Evolutionary conservation across 1,140 invertebrate genomes (phyloP).

Genomic region (Sminthurides bifidus): DNA sequence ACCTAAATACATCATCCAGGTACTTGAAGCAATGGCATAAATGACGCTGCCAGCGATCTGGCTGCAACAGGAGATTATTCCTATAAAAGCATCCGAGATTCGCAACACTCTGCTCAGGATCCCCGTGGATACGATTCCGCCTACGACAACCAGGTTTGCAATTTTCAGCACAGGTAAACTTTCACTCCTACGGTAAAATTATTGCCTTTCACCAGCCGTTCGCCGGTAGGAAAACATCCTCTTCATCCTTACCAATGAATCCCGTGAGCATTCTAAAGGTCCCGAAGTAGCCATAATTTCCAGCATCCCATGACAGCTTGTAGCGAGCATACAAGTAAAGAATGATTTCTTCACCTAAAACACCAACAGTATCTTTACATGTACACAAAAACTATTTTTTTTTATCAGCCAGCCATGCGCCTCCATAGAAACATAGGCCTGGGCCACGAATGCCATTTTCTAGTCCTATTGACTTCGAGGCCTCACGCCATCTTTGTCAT

Average conservation of each 20-base stretch:
- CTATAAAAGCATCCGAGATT: constrained; percentile 54
- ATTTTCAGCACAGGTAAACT: no score
- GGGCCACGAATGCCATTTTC: background rate
- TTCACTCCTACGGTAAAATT: no score
- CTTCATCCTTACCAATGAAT: constrained; percentile 2
- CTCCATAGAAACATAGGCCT: background rate
- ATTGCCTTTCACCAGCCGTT: no score
- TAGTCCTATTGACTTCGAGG: background rate
- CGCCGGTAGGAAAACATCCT: no score
- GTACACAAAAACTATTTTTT: background rate
- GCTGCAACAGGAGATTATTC: constrained; percentile 64
- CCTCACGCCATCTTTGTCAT: no score
- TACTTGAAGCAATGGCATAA: constrained; percentile 62
- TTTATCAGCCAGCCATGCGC: no score
- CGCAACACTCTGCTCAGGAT: constrained; percentile 10
- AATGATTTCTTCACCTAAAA: constrained; percentile 15
- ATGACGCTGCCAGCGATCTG: constrained; percentile 71
- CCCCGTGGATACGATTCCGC: constrained; percentile 20
- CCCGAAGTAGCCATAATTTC: constrained; percentile 13
- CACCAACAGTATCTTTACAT: background rate
- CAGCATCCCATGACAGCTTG: constrained; percentile 14
- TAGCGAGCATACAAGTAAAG: constrained; percentile 11
- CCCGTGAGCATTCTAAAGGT: constrained; percentile 25
- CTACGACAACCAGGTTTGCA: constrained; percentile 6
- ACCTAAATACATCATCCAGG: constrained; percentile 68